A percentile compares a stretch with the other conserved stretches of the same genome.
These are phyloP conservation scores for Syndactyla subalaris DNA, from an alignment of 2,797 vertebrate genomes.

Conservation along the genomic window DNA sequence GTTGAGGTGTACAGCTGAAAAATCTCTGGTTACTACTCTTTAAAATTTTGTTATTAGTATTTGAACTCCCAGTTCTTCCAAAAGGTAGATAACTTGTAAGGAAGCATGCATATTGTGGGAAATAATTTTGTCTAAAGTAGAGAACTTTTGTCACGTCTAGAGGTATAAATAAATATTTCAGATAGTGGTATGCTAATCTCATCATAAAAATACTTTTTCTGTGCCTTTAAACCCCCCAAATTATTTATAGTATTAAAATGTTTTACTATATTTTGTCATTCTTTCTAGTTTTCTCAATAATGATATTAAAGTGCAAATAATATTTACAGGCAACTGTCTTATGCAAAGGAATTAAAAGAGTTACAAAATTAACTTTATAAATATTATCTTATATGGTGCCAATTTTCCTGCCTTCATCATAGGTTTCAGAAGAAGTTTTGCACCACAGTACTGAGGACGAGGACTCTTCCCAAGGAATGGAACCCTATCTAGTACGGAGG, in stretches of 20 bases:
- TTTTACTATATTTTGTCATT: background rate
- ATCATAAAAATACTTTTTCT: background rate
- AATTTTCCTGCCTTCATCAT: background rate
- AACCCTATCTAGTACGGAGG: conserved; percentile 88
- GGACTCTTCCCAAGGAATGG: conserved; percentile 81
- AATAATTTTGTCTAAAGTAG: background rate
- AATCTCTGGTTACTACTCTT: background rate
- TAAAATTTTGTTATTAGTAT: background rate
- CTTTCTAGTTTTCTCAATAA: background rate
- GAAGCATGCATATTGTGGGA: background rate
- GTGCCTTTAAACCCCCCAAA: background rate
- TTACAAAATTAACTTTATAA: background rate
- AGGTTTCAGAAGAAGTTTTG: conserved; percentile 87
- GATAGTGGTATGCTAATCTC: background rate
- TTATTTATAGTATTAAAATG: background rate
- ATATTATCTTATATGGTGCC: background rate
- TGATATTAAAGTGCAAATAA: background rate
- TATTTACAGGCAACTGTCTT: background rate
- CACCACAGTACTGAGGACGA: conserved; percentile 81
- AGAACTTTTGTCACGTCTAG: background rate
- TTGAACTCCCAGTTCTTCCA: background rate
- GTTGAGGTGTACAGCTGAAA: background rate
- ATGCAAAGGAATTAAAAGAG: background rate
- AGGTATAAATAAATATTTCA: background rate
- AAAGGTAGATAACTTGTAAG: background rate